Base-by-base conservation (phyloP, 2,113 vertebrate species). In the Xiphophorus couchianus region DNA sequence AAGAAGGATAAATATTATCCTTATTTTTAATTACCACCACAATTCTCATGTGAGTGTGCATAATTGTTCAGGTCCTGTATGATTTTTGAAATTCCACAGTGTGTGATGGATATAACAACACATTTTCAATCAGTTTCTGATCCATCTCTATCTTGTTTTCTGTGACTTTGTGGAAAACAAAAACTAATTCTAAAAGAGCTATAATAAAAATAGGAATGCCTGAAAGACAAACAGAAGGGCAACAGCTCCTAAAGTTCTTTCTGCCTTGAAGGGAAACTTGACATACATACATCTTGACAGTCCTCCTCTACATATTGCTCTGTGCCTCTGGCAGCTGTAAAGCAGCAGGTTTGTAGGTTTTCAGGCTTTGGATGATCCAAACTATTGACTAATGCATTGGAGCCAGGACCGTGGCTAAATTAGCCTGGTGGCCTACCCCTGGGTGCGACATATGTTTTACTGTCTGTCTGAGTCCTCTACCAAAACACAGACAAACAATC, bases 391-490 rank as follows among this genome's bases (percentile, higher is more conserved):
- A 22, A 28, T n/a, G 66, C 78, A 37, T 68, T 37, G 69, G 79
- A 58, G 69, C 62, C 68, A n/a, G 51, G 11, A 33, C 62, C 73
- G 28, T 4, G 65, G 80, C 76, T 91, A 86, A 94, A 94, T 93
- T 85, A 91, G 90, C 80, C 51, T 87, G 87, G 87, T 86, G 90
- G 68, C 71, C 84, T 89, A 89, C 88, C 92, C 88, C 86, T 44
- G 51, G 54, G 89, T 83, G 92, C 66, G 89, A 93, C 95, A 95
- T 95, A 94, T 95, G 95, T 93, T 95, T 95, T 92, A 94, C 90
- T 94, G 93, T 94, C 93, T 93, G 91, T 88, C 85, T 90, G 78
- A 84, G 80, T 78, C 80, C 71, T 66, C 48, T 44, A 29, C 35
- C 62, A 31, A 65, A 44, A 73, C 68, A 51, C 70, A 69, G 77